Evolutionary conservation across 2,113 vertebrate species (phyloP).

Genomic region (Misgurnus mizolepis): DNA sequence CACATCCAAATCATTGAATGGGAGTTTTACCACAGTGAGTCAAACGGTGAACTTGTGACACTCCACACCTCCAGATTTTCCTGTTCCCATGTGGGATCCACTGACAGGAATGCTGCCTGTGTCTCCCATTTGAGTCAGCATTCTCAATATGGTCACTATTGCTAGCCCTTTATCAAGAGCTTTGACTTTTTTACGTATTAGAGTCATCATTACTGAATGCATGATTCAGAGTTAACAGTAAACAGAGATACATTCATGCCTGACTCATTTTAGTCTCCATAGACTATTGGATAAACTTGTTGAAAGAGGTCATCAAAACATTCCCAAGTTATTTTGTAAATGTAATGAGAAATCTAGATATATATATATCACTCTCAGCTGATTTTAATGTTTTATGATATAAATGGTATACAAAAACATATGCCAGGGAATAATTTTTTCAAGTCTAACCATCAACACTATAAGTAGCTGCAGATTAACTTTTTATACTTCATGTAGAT

Average conservation of each 20-base stretch:
- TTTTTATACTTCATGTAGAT: too few species aligned
- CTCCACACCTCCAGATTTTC: conserved; percentile 19
- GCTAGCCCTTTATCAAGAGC: too few species aligned
- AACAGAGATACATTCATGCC: not conserved
- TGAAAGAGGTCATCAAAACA: too few species aligned
- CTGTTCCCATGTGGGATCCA: not conserved
- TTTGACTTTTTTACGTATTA: not conserved
- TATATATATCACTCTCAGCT: too few species aligned
- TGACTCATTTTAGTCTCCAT: not conserved
- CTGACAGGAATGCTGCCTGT: conserved; percentile 9
- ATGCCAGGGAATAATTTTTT: too few species aligned
- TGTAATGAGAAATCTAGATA: too few species aligned
- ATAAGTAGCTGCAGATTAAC: too few species aligned
- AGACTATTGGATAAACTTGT: not conserved
- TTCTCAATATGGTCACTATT: not conserved
- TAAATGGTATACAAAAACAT: too few species aligned
- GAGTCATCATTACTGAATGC: not conserved
- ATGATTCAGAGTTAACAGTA: conserved; percentile 1
- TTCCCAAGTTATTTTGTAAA: too few species aligned
- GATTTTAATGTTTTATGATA: too few species aligned
- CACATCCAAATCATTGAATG: not conserved
- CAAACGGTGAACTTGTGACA: not conserved
- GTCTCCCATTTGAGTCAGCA: conserved; percentile 29
- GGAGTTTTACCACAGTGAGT: conserved; percentile 7
- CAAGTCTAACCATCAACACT: too few species aligned